Percentiles rank a stretch among this genome's conserved stretches.
phyloP scores from a whole-genome alignment of 2,113 vertebrate genomes.

The Alces alces region DNA sequence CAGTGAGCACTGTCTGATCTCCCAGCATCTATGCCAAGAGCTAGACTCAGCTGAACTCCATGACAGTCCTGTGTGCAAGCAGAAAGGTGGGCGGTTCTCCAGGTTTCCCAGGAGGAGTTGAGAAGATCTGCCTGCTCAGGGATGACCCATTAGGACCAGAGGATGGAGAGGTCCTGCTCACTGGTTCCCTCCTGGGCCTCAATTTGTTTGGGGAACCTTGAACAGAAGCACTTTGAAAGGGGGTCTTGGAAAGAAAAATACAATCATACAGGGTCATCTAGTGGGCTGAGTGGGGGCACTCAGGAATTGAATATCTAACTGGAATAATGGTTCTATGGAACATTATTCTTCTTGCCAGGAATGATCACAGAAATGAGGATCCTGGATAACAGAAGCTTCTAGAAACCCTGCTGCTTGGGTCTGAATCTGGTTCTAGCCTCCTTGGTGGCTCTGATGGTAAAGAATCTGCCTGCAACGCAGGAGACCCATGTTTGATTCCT shows the following conservation, averaged over 20 bases:
- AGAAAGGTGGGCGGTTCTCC: neutral
- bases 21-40: neutral
- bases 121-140: neutral
- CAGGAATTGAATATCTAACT: neutral
- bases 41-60: neutral
- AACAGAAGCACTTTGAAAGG: neutral
- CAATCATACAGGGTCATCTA: neutral
- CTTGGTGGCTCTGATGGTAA: neutral
- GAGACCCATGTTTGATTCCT: neutral
- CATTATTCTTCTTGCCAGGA: neutral
- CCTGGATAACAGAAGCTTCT: neutral
- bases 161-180: neutral
- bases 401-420: neutral
- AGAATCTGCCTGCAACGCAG: neutral
- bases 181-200: neutral
- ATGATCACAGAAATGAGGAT: neutral
- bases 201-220: neutral
- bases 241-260: neutral
- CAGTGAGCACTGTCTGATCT: neutral
- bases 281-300: neutral
- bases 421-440: neutral
- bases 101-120: neutral
- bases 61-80: neutral
- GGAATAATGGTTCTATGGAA: neutral
- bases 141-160: neutral